phyloP scores from a whole-genome alignment of 2,888 invertebrate genomes.

The Pherbina coryleti region DNA sequence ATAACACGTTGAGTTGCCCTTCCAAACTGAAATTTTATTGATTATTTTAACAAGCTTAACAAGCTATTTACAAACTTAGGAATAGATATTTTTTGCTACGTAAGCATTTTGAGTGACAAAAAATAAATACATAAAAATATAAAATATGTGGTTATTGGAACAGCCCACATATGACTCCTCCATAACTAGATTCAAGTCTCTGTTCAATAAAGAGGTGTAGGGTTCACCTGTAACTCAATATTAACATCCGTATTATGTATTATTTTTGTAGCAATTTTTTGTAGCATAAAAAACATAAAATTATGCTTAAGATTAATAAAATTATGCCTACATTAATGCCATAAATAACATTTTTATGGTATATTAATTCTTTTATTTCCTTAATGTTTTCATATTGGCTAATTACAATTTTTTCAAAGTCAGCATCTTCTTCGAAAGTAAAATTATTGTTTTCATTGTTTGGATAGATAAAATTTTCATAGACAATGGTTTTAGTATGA shows the following conservation, averaged over 20 bases:
- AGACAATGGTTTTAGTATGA: background rate
- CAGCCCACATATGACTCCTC: constrained; percentile 18
- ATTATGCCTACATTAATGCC: background rate
- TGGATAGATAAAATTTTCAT: background rate
- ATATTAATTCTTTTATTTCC: no score
- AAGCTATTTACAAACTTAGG: no score
- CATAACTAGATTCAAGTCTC: constrained; percentile 25
- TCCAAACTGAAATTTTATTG: no score
- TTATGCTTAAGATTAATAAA: no score
- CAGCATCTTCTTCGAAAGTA: constrained; percentile 13
- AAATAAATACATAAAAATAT: no score
- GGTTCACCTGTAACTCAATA: background rate
- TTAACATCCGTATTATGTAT: background rate
- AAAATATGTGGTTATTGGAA: no score
- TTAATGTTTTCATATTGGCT: constrained; percentile 12
- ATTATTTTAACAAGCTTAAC: no score
- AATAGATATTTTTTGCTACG: no score
- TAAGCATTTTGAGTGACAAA: no score
- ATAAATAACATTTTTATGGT: constrained; percentile 10
- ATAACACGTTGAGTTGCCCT: no score
- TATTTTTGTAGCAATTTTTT: no score
- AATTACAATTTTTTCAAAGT: constrained; percentile 21
- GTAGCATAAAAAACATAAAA: no score
- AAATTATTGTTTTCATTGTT: constrained; percentile 5
- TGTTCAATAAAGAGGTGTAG: background rate